Percentiles rank a stretch among this genome's conserved stretches.
phyloP scores from a whole-genome alignment of 2,888 invertebrate species.

The Escarpia spicata region DNA sequence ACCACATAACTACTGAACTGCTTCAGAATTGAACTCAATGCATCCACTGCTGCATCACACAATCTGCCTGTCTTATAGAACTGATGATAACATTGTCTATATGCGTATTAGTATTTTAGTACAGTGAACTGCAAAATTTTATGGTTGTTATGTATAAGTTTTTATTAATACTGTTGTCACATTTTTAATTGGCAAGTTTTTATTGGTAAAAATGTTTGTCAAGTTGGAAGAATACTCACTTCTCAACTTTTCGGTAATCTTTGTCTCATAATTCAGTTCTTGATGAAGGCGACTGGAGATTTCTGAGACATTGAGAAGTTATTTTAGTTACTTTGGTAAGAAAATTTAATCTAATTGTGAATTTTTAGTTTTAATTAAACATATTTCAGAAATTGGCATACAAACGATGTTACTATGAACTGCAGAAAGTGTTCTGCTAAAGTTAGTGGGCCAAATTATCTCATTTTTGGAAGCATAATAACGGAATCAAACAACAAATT shows the following conservation, averaged over 20 bases:
- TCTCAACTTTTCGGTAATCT: no score
- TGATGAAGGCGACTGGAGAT: no score
- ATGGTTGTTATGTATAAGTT: background rate
- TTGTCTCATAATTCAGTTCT: no score
- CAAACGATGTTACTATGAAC: background rate
- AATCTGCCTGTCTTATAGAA: slow-evolving; percentile 3
- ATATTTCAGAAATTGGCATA: background rate
- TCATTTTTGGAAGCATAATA: background rate
- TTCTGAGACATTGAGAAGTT: no score
- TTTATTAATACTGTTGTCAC: background rate
- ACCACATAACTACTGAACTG: background rate
- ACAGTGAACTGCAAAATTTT: background rate
- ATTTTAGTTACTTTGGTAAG: no score
- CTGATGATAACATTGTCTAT: background rate
- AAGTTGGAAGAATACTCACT: no score
- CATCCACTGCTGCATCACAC: background rate
- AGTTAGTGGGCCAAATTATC: background rate
- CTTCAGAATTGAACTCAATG: background rate
- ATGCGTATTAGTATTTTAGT: background rate
- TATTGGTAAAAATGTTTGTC: no score
- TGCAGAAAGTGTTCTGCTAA: background rate
- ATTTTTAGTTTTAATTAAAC: background rate
- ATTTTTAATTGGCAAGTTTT: background rate
- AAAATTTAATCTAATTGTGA: no score
- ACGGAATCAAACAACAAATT: background rate